Percentiles rank a stretch among this genome's conserved stretches.
These are phyloP conservation scores for Lithophane socia DNA, from an alignment of 2,888 invertebrate species.

Conservation along the genomic window DNA sequence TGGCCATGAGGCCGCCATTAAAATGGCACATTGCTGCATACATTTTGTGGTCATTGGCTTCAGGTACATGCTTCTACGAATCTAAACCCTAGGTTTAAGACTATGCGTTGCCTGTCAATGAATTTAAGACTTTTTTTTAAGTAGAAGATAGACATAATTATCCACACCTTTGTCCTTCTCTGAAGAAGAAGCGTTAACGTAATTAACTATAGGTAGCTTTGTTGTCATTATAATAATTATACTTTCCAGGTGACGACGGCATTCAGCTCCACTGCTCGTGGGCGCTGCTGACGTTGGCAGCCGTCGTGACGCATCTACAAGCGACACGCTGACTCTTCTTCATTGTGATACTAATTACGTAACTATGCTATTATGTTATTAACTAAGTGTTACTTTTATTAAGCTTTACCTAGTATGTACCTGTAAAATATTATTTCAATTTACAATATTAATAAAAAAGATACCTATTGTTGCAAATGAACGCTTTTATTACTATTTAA, in stretches of 20 bases:
- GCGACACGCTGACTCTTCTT: conserved; percentile 50
- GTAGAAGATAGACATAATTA: neutral
- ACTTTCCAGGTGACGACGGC: conserved; percentile 60
- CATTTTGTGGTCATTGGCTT: too few species aligned
- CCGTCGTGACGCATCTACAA: conserved; percentile 52
- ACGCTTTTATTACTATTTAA: conserved; percentile 35
- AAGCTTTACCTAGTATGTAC: conserved; percentile 64
- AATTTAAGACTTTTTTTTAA: too few species aligned
- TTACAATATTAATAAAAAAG: conserved; percentile 57
- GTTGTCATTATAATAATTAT: conserved; percentile 7
- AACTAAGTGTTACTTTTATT: conserved; percentile 70
- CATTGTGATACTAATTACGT: conserved; percentile 76
- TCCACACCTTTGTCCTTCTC: neutral
- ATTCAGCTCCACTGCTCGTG: conserved; percentile 60
- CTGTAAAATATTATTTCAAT: conserved; percentile 45
- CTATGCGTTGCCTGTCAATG: too few species aligned
- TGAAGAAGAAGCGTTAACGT: neutral
- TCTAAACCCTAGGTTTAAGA: too few species aligned
- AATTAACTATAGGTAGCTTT: neutral
- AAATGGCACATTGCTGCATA: too few species aligned
- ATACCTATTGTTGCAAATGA: conserved; percentile 54
- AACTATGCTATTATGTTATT: conserved; percentile 51
- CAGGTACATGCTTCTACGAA: too few species aligned
- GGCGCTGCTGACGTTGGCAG: conserved; percentile 59
- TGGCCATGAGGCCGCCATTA: too few species aligned